Base-by-base conservation (phyloP, 2,888 invertebrate species). In the Octodonta nipae region DNA sequence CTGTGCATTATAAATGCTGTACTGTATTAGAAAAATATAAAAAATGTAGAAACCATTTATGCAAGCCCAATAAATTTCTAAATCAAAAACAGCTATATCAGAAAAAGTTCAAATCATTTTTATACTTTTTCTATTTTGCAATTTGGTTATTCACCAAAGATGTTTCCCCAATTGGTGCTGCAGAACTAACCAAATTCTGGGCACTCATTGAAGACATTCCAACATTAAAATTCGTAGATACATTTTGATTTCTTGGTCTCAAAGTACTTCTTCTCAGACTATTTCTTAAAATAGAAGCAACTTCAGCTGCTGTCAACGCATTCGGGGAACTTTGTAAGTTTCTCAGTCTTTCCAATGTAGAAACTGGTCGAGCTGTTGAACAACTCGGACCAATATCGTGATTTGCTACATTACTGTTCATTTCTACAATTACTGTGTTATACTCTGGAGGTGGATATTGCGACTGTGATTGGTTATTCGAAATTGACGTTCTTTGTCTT, bases 371-470 rank as follows among this genome's bases (percentile, higher is more conserved):
- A n/a, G n/a, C n/a, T n/a, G n/a, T n/a, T n/a, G n/a, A n/a, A n/a
- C n/a, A n/a, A n/a, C n/a, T n/a, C 5, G 30, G 26, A 22, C 33
- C 39, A 15, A 29, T 13, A n/a, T 22, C 22, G n/a, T n/a, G n/a
- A 2, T n/a, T 4, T n/a, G n/a, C 22, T 22, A 4, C 4, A 11
- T 22, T 22, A 66, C 65, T 64, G 46, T 70, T 70, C 64, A 73
- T 73, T 50, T 74, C 74, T 3, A 73, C 69, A 36, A 75, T 56
- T 4, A 75, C 73, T 0, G 71, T 65, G 25, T 70, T 70, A 46
- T 75, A 75, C 47, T 73, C 72, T 0, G 75, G 75, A 1, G 74
- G 74, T 4, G 73, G 72, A 2, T 68, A 65, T 37, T 4, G 36
- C 30, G 13, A 46, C 30, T 10, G 43, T 29, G 13, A 36, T 34